Base-by-base conservation (phyloP, 2,888 invertebrate species). In the Scaptomyza flava region DNA sequence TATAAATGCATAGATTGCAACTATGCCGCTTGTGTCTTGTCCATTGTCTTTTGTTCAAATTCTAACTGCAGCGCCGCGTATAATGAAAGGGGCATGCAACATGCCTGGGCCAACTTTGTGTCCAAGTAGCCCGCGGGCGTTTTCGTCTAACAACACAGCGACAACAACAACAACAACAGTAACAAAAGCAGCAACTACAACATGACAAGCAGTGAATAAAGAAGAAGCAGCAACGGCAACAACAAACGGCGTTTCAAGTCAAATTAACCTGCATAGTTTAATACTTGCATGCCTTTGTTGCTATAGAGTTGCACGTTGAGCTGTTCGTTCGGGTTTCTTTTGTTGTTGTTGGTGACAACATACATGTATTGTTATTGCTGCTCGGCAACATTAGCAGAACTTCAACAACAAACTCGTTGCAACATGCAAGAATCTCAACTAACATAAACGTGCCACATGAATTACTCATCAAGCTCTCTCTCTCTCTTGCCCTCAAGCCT, bases 221-320 rank as follows among this genome's bases (percentile, higher is more conserved):
- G 36, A 9, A 33, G 23, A 7, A 43, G 50, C 7, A 14, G 7
- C 64, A 51, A 33, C 50, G 38, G 45, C 33, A 41, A n/a, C 45
- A 43, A 58, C 72, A 74, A 77, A 70, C 60, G 68, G 61, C 71
- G 68, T 71, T 79, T 77, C 70, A 68, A 85, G 87, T 78, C 80
- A 78, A 85, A 85, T 85, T 85, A 85, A 87, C 81, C 80, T 84
- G 72, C 80, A 87, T 87, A 87, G 87, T 79, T 79, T 79, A 78
- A 81, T 81, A 70, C 59, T 69, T 67, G 68, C 68, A 72, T 70
- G 76, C 65, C 48, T 68, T 67, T 75, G 70, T 69, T 77, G 68
- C 50, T 6, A 9, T 6, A 9, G 41, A 41, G 50, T 50, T 65
- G 51, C 41, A 23, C 27, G 74, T 71, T 60, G 57, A 8, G 48